Evolutionary conservation across 2,797 vertebrate genomes (phyloP).

Genomic region (Myotis planiceps): DNA sequence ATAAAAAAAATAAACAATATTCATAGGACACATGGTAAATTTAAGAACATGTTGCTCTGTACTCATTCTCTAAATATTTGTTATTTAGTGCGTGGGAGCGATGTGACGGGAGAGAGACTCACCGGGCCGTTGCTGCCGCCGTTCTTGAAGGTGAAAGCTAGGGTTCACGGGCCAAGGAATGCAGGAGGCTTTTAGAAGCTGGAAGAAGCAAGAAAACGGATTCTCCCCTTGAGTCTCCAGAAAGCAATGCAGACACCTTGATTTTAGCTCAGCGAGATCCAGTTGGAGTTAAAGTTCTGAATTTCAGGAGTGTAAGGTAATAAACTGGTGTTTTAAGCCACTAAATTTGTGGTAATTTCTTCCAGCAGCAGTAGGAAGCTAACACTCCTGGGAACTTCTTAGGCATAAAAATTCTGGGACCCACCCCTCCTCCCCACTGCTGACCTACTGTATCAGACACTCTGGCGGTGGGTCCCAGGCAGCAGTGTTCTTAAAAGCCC

Average conservation of each 20-base stretch:
- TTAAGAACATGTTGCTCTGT: not conserved
- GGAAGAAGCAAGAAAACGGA: not conserved
- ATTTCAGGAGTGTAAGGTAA: not conserved
- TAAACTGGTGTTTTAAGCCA: not conserved
- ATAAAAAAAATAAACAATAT: not conserved
- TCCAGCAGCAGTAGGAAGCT: not conserved
- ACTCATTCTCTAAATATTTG: not conserved
- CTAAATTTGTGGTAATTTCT: not conserved
- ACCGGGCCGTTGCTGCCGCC: no score
- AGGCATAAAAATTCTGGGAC: not conserved
- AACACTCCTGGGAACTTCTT: not conserved
- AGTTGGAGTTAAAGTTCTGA: not conserved
- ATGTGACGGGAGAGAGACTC: no score
- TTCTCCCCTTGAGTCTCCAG: not conserved
- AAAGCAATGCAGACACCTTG: not conserved
- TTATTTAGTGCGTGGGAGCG: not conserved
- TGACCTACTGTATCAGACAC: not conserved
- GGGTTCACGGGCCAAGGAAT: no score
- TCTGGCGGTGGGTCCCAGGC: not conserved
- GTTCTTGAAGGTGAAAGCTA: no score
- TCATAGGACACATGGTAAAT: not conserved
- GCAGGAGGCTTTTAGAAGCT: not conserved
- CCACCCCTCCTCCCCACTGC: accelerated
- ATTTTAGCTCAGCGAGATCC: not conserved
- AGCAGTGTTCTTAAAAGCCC: not conserved